These are phyloP conservation scores for Macroglossus sobrinus DNA, from an alignment of 2,113 vertebrate species.

Conservation along the genomic window DNA sequence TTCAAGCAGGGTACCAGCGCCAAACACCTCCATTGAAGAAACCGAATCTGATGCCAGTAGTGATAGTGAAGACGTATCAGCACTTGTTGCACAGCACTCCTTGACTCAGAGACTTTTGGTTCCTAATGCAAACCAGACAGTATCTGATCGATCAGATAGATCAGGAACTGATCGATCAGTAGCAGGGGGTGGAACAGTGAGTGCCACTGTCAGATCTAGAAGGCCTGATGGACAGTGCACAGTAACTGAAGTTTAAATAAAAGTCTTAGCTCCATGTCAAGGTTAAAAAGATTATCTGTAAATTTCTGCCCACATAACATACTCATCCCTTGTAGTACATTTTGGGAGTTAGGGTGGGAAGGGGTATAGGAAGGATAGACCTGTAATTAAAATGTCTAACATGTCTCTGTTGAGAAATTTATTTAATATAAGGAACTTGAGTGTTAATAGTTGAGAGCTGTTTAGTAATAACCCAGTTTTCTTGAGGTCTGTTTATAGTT, in stretches of 20 bases:
- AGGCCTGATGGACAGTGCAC: conserved; percentile 97
- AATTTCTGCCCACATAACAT: conserved; percentile 79
- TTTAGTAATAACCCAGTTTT: conserved; percentile 82
- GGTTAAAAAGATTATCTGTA: conserved; percentile 75
- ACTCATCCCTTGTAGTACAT: conserved; percentile 78
- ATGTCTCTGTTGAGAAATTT: conserved; percentile 79
- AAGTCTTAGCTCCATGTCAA: conserved; percentile 65
- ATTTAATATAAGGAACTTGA: conserved; percentile 81
- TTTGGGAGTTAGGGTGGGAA: conserved; percentile 76
- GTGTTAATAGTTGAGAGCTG: conserved; percentile 78
- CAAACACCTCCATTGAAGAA: conserved; percentile 87
- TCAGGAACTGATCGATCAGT: conserved; percentile 79
- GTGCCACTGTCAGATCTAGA: conserved; percentile 85
- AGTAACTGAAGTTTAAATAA: conserved; percentile 94
- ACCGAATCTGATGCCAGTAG: conserved; percentile 89
- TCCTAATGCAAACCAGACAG: conserved; percentile 79
- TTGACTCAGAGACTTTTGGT: conserved; percentile 85
- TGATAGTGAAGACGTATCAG: conserved; percentile 84
- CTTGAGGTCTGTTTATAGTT: conserved; percentile 79
- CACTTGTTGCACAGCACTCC: conserved; percentile 70
- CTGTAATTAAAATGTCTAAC: conserved; percentile 79
- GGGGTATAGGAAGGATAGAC: conserved; percentile 70
- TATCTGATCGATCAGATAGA: conserved; percentile 77
- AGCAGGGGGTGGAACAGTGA: conserved; percentile 80
- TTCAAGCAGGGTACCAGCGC: conserved; percentile 85